phyloP scores from a whole-genome alignment of 2,888 invertebrate genomes.

The Drosophila limbata region DNA sequence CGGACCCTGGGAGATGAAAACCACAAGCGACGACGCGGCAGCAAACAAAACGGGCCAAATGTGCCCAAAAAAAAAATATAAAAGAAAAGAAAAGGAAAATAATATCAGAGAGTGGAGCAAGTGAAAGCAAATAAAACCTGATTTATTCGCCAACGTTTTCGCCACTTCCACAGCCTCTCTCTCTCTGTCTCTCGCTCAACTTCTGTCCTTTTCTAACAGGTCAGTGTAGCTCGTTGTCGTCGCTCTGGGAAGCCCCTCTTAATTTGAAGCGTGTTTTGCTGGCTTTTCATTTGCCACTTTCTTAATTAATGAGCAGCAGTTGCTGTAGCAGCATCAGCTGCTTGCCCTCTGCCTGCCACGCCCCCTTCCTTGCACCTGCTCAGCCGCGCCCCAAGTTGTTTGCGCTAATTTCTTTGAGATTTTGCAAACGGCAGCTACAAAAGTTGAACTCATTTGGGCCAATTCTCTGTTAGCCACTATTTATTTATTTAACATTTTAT shows the following conservation, averaged over 20 bases:
- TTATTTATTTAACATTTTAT: constrained; percentile 76
- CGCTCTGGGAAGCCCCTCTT: constrained; percentile 57
- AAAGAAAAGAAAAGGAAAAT: constrained; percentile 53
- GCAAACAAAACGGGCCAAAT: constrained; percentile 56
- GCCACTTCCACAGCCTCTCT: constrained; percentile 11
- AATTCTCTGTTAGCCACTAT: constrained; percentile 72
- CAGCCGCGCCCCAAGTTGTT: constrained; percentile 56
- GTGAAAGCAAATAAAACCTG: constrained; percentile 79
- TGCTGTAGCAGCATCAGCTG: constrained; percentile 14
- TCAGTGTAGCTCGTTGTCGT: constrained; percentile 43
- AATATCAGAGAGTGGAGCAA: constrained; percentile 71
- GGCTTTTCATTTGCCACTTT: constrained; percentile 80
- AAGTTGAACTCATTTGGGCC: constrained; percentile 71
- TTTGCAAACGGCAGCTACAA: constrained; percentile 66
- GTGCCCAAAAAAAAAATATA: constrained; percentile 18
- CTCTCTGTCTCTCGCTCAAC: not conserved
- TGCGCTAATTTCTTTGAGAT: constrained; percentile 78
- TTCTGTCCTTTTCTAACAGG: constrained; percentile 16
- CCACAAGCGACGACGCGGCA: constrained; percentile 58
- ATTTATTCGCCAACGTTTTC: constrained; percentile 61
- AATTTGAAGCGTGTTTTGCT: constrained; percentile 73
- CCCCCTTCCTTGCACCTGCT: constrained; percentile 5
- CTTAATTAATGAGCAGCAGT: constrained; percentile 77
- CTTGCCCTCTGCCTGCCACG: not conserved
- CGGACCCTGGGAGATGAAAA: constrained; percentile 40